Evolutionary conservation across 2,888 invertebrate species (phyloP).

Genomic region (Electrophaes corylata): DNA sequence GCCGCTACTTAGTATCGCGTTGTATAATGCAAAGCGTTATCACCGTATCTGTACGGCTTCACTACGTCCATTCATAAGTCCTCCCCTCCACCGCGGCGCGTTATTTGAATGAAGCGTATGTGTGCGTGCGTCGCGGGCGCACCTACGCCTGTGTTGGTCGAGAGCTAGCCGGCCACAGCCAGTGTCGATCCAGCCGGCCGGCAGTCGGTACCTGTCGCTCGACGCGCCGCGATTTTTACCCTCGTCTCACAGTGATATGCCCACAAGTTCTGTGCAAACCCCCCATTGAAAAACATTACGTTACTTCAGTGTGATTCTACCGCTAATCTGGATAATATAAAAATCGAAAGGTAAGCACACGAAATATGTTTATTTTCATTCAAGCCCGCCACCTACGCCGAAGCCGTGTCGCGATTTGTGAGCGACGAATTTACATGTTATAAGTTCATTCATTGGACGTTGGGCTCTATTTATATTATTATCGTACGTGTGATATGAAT

Average conservation of each 20-base stretch:
- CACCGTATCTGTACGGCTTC: conserved; percentile 75
- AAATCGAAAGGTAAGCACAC: conserved; percentile 77
- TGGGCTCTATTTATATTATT: conserved; percentile 76
- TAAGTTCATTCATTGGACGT: conserved; percentile 79
- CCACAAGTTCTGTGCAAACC: conserved; percentile 68
- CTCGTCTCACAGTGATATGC: conserved; percentile 63
- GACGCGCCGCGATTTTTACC: conserved; percentile 55
- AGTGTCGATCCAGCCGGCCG: conserved; percentile 69
- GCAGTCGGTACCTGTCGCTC: conserved; percentile 47
- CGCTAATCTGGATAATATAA: conserved; percentile 82
- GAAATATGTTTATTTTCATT: conserved; percentile 78
- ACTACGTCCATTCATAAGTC: conserved; percentile 83
- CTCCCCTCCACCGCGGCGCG: conserved; percentile 61
- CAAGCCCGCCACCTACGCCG: conserved; percentile 71
- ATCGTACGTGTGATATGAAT: conserved; percentile 76
- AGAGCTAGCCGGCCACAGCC: conserved; percentile 38
- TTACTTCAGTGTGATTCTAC: conserved; percentile 61
- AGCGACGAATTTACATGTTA: conserved; percentile 82
- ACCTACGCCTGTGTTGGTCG: conserved; percentile 49
- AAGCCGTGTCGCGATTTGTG: conserved; percentile 79
- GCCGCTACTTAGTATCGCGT: conserved; percentile 55
- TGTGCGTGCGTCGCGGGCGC: conserved; percentile 74
- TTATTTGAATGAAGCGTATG: conserved; percentile 71
- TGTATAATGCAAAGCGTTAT: conserved; percentile 72
- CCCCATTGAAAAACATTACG: conserved; percentile 53